Base-by-base conservation (phyloP, 2,888 invertebrate species). In the Chymomyza amoena region DNA sequence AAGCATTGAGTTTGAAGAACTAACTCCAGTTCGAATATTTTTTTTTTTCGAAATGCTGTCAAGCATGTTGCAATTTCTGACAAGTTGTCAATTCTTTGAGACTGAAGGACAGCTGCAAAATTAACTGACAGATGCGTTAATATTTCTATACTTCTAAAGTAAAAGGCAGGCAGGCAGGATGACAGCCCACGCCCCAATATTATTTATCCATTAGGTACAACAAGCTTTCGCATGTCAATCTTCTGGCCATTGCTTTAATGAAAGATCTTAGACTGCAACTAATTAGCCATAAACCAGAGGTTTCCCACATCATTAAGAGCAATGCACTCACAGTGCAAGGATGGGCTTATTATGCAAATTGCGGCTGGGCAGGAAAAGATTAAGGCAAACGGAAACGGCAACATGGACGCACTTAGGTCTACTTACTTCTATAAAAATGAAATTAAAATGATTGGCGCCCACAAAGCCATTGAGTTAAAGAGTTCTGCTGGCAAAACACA, bases 51-150 rank as follows among this genome's bases (percentile, higher is more conserved):
- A 45, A 45, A 13, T 45, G 13, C 13, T 45, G 39, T 13, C 13
- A 45, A 45, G 13, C 13, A 45, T 45, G 39, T 45, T 45, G 39
- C 28, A 51, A 36, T 15, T 64, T 54, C 70, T 78, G 77, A 65
- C 70, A 73, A 63, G n/a, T 36, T 73, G 70, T 78, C 78, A 78
- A 50, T 63, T 63, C 5, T 13, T 16, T 63, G 63, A 5, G 15
- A 16, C 25, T 59, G 78, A 78, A 68, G 68, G 75, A 61, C 75
- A 75, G 75, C 66, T 36, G 36, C 9, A 20, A 39, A 70, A 45
- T 59, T 18, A 63, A 54, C 68, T 67, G 76, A 78, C 78, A 76
- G 64, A 73, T 68, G 68, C 70, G 70, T 65, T 68, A 73, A 75
- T 68, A 45, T 32, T 32, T 32, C 1, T 9, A 6, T 1, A 45